Conservation (phyloP, 2,888 invertebrate genomes). For the Hybos culiciformis region DNA sequence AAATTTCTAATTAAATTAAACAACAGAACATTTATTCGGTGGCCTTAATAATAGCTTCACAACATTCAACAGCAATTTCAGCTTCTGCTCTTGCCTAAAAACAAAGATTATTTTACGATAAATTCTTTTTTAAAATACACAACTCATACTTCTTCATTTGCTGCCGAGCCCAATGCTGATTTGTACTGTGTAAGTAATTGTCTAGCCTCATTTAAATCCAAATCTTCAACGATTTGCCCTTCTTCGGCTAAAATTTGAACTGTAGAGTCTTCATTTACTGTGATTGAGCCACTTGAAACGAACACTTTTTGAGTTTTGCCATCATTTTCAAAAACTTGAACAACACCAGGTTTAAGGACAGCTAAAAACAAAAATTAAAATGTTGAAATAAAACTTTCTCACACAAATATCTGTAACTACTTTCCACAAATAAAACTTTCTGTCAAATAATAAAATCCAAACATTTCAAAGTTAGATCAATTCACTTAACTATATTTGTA, state of each 20-base stretch:
- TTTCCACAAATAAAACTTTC: neutral
- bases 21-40: conserved; percentile 39
- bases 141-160: conserved; percentile 56
- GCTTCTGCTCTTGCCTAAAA: conserved; percentile 72
- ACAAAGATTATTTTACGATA: conserved; percentile 3
- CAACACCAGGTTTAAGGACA: conserved; percentile 86
- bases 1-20: too few species aligned
- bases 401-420: conserved; percentile 4
- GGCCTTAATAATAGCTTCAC: conserved; percentile 85
- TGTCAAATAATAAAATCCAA: neutral
- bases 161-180: conserved; percentile 64
- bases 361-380: conserved; percentile 38
- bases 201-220: conserved; percentile 69
- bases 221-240: conserved; percentile 69
- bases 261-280: conserved; percentile 92
- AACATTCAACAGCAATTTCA: conserved; percentile 84
- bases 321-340: conserved; percentile 77
- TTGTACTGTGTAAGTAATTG: conserved; percentile 76
- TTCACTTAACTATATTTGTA: neutral
- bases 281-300: conserved; percentile 91
- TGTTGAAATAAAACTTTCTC: neutral
- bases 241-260: conserved; percentile 94
- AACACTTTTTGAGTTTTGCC: conserved; percentile 76
- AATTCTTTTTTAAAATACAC: neutral
- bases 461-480: neutral